These are phyloP conservation scores for Natrix natrix DNA, from an alignment of 2,797 vertebrate species.

Conservation along the genomic window DNA sequence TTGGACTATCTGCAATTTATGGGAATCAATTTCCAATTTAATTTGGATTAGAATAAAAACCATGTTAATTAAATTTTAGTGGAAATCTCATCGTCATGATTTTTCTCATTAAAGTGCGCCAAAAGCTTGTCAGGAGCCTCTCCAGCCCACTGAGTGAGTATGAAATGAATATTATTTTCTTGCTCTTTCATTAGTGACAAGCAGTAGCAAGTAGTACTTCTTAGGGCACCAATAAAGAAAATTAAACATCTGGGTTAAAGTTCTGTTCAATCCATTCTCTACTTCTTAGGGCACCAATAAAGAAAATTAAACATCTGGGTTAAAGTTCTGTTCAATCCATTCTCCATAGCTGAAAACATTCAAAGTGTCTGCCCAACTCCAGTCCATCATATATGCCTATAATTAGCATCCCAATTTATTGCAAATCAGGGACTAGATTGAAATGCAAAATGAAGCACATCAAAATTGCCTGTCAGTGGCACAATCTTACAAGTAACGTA, in stretches of 20 bases:
- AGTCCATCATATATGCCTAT: neutral
- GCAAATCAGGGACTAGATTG: neutral
- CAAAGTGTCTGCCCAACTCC: neutral
- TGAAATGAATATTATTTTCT: constrained; percentile 16
- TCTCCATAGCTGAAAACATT: neutral
- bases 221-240: constrained; percentile 1
- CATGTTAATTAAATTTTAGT: neutral
- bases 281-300: neutral
- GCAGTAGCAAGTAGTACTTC: neutral
- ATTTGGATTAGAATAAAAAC: constrained; percentile 12
- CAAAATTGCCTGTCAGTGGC: neutral
- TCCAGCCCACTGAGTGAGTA: neutral
- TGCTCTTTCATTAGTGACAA: constrained; percentile 6
- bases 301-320: constrained; percentile 18
- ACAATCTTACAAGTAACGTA: neutral
- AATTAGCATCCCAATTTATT: neutral
- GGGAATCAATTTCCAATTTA: neutral
- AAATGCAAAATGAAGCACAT: neutral
- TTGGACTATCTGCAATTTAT: neutral
- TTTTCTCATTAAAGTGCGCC: constrained; percentile 4
- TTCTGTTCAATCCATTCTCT: neutral
- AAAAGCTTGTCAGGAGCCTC: neutral
- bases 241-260: neutral
- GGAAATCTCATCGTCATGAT: neutral
- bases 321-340: constrained; percentile 5